These are phyloP conservation scores for Macrotus californicus DNA, from an alignment of 2,113 vertebrate species.

Conservation along the genomic window DNA sequence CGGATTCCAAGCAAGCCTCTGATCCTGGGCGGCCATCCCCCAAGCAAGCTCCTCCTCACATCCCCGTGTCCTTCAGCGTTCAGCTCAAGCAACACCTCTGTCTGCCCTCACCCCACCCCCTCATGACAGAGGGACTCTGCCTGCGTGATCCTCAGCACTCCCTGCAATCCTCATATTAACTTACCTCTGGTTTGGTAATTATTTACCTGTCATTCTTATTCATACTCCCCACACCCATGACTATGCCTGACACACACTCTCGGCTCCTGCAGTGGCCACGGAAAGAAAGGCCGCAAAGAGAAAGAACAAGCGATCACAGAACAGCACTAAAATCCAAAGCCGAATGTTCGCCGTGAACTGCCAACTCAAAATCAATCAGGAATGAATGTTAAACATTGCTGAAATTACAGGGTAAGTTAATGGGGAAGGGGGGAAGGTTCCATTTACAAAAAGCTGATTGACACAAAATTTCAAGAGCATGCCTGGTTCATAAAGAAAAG, in stretches of 20 bases:
- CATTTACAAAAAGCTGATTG: conserved; percentile 60
- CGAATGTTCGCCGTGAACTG: conserved; percentile 32
- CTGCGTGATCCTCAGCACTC: background rate
- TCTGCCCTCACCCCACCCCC: background rate
- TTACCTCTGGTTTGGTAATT: background rate
- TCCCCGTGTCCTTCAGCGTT: background rate
- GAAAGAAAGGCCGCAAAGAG: background rate
- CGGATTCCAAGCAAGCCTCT: background rate
- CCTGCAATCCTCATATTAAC: background rate
- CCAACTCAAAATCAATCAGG: conserved; percentile 51
- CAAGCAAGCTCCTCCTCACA: background rate
- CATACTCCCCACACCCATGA: background rate
- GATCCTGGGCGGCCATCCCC: background rate
- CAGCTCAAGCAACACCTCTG: background rate
- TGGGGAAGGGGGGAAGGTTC: background rate
- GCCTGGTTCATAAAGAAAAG: conserved; percentile 57
- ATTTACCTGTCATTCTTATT: background rate
- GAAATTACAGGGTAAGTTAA: conserved; percentile 67
- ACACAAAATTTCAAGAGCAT: conserved; percentile 55
- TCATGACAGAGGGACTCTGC: background rate
- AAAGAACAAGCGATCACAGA: background rate
- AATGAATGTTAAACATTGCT: conserved; percentile 48
- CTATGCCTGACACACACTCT: background rate
- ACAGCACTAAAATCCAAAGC: background rate
- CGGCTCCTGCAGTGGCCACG: background rate